phyloP scores from a whole-genome alignment of 2,888 invertebrate species.

The Diaperis boleti region DNA sequence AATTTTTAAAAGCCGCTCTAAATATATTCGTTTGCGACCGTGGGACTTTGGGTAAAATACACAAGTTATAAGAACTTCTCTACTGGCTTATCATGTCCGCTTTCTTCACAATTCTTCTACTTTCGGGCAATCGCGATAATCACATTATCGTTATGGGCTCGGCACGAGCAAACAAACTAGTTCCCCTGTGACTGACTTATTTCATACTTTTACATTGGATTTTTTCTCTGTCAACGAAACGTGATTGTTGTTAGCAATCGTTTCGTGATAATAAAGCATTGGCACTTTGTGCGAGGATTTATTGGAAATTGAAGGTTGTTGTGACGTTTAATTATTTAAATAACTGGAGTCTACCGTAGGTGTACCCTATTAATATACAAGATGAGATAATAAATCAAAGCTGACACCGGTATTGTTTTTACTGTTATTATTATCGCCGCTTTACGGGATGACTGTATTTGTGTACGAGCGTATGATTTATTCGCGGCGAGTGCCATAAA shows the following conservation, averaged over 20 bases:
- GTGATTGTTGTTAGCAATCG: background rate
- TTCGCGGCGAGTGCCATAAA: background rate
- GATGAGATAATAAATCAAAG: conserved; percentile 2
- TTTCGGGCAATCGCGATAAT: background rate
- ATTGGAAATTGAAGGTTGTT: background rate
- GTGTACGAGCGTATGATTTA: background rate
- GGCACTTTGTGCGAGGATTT: background rate
- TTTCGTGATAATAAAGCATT: background rate
- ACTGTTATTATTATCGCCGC: conserved; percentile 4
- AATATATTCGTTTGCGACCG: too few relatives aligned
- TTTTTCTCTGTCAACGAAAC: background rate
- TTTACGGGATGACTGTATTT: background rate
- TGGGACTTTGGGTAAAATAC: too few relatives aligned
- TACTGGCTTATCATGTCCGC: too few relatives aligned
- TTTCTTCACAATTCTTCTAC: background rate
- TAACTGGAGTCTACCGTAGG: conserved; percentile 2
- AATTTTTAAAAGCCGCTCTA: too few relatives aligned
- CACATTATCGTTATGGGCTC: conserved; percentile 1
- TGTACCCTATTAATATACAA: background rate
- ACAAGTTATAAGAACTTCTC: too few relatives aligned
- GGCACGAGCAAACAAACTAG: conserved; percentile 1
- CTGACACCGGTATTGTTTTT: background rate
- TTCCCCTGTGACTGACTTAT: background rate
- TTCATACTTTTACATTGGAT: background rate
- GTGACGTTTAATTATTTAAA: conserved; percentile 1